Percentiles rank a stretch among this genome's conserved stretches.
phyloP scores from a whole-genome alignment of 2,888 invertebrate genomes.

The Phyllotreta striolata region DNA sequence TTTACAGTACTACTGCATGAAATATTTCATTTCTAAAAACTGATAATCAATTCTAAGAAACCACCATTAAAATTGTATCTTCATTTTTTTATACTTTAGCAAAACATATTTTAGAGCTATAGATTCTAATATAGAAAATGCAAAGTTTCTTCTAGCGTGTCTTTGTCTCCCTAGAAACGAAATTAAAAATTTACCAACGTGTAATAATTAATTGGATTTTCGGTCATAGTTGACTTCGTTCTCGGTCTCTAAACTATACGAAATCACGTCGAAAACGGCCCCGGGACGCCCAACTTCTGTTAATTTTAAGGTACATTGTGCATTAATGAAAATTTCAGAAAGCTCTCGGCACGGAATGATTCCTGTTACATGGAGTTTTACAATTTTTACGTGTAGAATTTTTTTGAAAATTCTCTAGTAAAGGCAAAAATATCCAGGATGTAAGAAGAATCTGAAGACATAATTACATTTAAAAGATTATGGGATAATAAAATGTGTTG shows the following conservation, averaged over 20 bases:
- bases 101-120: too few species aligned
- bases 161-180: neutral
- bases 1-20: too few species aligned
- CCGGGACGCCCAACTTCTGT: conserved; percentile 25
- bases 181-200: conserved; percentile 7
- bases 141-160: conserved; percentile 2
- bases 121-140: neutral
- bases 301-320: conserved; percentile 6
- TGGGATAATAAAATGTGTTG: too few species aligned
- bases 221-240: conserved; percentile 9
- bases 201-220: conserved; percentile 14
- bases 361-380: conserved; percentile 28
- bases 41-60: too few species aligned
- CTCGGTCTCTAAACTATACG: conserved; percentile 23
- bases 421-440: conserved; percentile 30
- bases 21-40: too few species aligned
- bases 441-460: conserved; percentile 10
- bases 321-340: conserved; percentile 24
- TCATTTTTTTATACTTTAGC: too few species aligned
- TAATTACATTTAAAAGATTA: too few species aligned
- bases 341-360: conserved; percentile 24
- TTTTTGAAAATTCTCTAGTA: conserved; percentile 25
- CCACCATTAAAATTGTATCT: too few species aligned
- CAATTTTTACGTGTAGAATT: conserved; percentile 25
- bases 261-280: conserved; percentile 27